Conservation (phyloP, 2,888 invertebrate genomes). For the Drosophila neotestacea region DNA sequence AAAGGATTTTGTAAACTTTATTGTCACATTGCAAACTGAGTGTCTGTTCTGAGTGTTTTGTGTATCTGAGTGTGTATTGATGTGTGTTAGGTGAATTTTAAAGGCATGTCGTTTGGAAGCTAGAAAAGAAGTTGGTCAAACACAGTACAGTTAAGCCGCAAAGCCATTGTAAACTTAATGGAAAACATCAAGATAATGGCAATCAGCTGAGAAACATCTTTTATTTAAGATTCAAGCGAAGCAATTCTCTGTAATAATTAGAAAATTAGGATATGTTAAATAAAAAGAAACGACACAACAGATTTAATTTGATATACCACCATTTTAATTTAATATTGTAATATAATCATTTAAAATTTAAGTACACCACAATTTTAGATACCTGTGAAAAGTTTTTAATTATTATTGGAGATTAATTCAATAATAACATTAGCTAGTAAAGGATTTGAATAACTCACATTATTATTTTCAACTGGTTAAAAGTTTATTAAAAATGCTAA, state of each 20-base stretch:
- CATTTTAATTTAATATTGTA: too few relatives aligned
- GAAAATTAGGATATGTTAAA: neutral
- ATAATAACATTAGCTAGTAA: too few relatives aligned
- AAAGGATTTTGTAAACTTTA: conserved; percentile 75
- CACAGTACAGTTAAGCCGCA: conserved; percentile 47
- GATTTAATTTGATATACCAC: too few relatives aligned
- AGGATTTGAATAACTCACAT: too few relatives aligned
- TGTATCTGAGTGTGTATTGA: neutral
- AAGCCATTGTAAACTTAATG: conserved; percentile 42
- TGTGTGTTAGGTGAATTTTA: conserved; percentile 20
- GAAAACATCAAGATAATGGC: conserved; percentile 4
- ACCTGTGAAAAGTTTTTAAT: too few relatives aligned
- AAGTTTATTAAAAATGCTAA: too few relatives aligned
- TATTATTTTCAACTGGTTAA: too few relatives aligned
- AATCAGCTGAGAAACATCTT: neutral
- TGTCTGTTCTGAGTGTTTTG: neutral
- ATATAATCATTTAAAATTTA: too few relatives aligned
- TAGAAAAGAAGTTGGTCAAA: conserved; percentile 23
- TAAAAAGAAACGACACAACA: neutral
- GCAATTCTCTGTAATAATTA: conserved; percentile 1
- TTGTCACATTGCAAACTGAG: conserved; percentile 63
- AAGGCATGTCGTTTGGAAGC: conserved; percentile 2
- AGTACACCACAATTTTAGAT: too few relatives aligned
- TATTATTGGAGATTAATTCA: too few relatives aligned
- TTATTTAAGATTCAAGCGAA: neutral